Percentiles rank a stretch among this genome's conserved stretches.
Conservation (phyloP, 2,888 invertebrate species). For the Pollenia griseotomentosa region DNA sequence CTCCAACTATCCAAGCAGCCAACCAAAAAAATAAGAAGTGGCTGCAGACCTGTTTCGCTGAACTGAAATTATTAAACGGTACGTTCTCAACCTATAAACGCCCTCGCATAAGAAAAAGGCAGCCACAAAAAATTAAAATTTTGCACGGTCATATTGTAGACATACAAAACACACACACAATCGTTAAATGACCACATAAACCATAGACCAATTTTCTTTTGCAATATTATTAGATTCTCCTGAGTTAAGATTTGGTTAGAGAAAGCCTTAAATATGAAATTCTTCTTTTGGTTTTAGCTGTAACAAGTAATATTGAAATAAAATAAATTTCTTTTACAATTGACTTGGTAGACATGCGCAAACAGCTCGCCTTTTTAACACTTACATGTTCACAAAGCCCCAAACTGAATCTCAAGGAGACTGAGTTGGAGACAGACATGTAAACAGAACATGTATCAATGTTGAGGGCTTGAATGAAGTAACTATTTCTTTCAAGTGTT, state of each 20-base stretch:
- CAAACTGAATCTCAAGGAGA: neutral
- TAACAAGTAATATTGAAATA: conserved; percentile 63
- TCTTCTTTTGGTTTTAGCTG: conserved; percentile 32
- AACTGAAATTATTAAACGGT: conserved; percentile 68
- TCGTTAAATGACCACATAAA: conserved; percentile 50
- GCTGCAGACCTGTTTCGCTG: conserved; percentile 63
- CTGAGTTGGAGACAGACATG: neutral
- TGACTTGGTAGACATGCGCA: conserved; percentile 66
- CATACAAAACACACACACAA: neutral
- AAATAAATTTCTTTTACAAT: conserved; percentile 70
- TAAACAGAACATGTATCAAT: conserved; percentile 30
- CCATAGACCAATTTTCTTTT: conserved; percentile 67
- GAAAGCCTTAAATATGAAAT: conserved; percentile 48
- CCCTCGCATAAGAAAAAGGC: conserved; percentile 65
- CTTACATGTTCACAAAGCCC: neutral
- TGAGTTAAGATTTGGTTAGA: conserved; percentile 16
- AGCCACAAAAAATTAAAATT: conserved; percentile 60
- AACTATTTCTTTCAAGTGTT: conserved; percentile 33
- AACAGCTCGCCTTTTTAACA: conserved; percentile 53
- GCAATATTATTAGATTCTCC: conserved; percentile 43
- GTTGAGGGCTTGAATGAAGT: conserved; percentile 12
- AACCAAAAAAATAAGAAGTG: conserved; percentile 43
- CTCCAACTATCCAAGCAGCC: conserved; percentile 43
- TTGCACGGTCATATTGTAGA: conserved; percentile 57
- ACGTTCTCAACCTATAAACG: conserved; percentile 63